Percentiles rank a stretch among this genome's conserved stretches.
phyloP scores from a whole-genome alignment of 2,113 vertebrate genomes.

The Rhipidura dahli region DNA sequence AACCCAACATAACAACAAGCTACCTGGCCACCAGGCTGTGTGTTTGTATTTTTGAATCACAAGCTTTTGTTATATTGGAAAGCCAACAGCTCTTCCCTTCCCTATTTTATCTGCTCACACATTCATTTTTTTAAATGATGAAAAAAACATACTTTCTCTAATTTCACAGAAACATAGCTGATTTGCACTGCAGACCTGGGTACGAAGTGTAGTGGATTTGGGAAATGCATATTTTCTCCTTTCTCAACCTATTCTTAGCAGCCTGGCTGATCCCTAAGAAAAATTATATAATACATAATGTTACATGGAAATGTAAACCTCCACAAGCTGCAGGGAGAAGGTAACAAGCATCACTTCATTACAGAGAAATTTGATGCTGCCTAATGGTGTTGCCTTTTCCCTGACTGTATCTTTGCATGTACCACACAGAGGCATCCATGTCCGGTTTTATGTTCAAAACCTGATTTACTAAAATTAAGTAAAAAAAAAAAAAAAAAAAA shows the following conservation, averaged over 20 bases:
- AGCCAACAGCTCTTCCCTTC: not conserved
- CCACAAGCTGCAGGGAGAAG: not conserved
- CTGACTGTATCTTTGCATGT: not conserved
- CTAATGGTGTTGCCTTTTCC: not conserved
- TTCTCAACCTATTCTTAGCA: not conserved
- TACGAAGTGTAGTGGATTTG: not conserved
- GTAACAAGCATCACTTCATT: not conserved
- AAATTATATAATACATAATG: not conserved
- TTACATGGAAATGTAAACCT: not conserved
- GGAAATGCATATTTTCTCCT: not conserved
- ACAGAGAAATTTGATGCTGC: not conserved
- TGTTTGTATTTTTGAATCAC: not conserved
- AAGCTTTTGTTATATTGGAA: not conserved
- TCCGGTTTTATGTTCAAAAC: not conserved
- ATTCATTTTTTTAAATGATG: not conserved
- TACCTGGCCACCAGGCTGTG: not conserved
- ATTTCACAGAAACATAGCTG: not conserved
- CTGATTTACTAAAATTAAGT: not conserved
- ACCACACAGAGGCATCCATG: not conserved
- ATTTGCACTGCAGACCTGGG: not conserved
- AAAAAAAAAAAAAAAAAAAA: not conserved
- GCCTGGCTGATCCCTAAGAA: not conserved
- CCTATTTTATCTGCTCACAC: not conserved
- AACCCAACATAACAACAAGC: conserved; percentile 4
- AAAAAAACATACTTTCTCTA: not conserved